Base-by-base conservation (phyloP, 2,888 invertebrate genomes). In the Cephus pulcher region DNA sequence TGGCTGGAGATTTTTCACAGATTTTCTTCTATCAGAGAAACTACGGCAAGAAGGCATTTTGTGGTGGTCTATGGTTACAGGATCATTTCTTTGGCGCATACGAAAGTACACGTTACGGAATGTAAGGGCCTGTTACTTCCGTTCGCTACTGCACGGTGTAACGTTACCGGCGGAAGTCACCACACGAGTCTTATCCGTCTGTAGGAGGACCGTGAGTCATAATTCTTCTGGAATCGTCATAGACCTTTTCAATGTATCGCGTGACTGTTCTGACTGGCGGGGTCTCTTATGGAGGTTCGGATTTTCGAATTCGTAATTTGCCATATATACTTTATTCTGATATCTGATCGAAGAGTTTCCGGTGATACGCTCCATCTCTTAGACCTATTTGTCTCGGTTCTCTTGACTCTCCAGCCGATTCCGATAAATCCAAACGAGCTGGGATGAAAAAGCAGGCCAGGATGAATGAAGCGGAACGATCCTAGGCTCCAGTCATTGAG, bases 381-480 rank as follows among this genome's bases (percentile, higher is more conserved):
- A 9, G 2, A 56, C 9, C 23, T 56, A 56, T 56, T 56, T 56
- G 56, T 56, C 56, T 23, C 56, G 56, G 56, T 56, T 6, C 56
- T 56, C 56, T 56, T 56, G 56, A 56, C 56, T 56, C 56, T 56
- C 23, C 9, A 56, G 56, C 56, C 56, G 56, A 23, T 56, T 56
- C 56, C 23, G 56, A 56, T 56, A 56, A 23, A 23, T 23, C 23
- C 23, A 56, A 23, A 23, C 9, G 23, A 56, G 56, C 56, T 56
- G 23, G 56, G 23, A 23, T 6, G 56, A 23, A 56, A 23, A 56
- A 56, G 23, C 56, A 56, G 56, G 23, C 56, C 56, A 33, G 74
- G 79, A 84, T 82, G 79, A 84, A 84, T 82, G 74, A 37, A 76
- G 79, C 76, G 75, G 70, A 76, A 79, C 75, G 69, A 40, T 69